Evolutionary conservation across 2,797 vertebrate genomes (phyloP), one percentile per base, ranked within the genome.

Genomic region (Paratrypauchen microcephalus): DNA sequence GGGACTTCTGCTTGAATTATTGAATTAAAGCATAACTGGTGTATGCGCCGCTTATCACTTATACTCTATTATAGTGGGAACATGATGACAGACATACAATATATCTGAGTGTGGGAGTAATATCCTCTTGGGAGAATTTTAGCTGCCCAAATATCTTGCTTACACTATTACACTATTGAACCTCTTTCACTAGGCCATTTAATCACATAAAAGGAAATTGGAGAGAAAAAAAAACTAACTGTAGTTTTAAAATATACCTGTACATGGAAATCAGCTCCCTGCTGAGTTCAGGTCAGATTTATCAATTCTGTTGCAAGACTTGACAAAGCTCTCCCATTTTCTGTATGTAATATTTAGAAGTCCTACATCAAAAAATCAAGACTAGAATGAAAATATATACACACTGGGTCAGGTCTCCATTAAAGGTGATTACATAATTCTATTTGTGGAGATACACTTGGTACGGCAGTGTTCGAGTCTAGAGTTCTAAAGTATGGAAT

Each of bases 51-150:
- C 63, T 76, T 85, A 69, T 71, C 78, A 45, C 50, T 82, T 85
- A 59, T 78, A n/a, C 81, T 32, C 21, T 69, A 64, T 74, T 79
- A 64, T 74, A 57, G 58, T 73, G 65, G 32, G n/a, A 72, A 69
- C 72, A 73, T 62, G 69, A 52, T 78, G 69, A 71, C 32, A 60
- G 56, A 74, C 18, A 72, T 67, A 26, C 24, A 26, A 2, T 26
- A 19, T 59, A 78, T 65, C 5, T 0, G 28, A 72, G 65, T 76
- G 83, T 82, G 74, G 75, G 75, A 71, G 72, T 71, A 65, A 74
- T 50, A 70, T 72, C 26, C 71, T 72, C 54, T 78, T 68, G 75
- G 74, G 57, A 72, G 74, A 70, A 77, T 76, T 86, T 80, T 80
- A 69, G 24, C 69, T 58, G 32, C 15, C 18, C 26, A 62, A 69